phyloP scores from a whole-genome alignment of 2,113 vertebrate genomes.

The Corythornis cristatus region DNA sequence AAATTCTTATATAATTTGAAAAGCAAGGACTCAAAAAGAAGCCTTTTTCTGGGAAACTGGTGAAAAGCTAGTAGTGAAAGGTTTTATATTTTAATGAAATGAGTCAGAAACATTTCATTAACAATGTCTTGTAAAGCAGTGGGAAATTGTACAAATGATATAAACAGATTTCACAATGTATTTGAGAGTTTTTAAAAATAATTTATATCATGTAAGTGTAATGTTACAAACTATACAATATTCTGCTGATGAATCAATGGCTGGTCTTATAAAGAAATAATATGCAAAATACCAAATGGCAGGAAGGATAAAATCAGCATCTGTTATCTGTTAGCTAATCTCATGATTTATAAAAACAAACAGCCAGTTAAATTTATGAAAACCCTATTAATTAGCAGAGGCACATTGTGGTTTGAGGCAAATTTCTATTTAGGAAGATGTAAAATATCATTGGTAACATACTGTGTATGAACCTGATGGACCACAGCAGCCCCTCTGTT shows the following conservation, averaged over 20 bases:
- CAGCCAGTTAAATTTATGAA: background rate
- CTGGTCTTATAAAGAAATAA: background rate
- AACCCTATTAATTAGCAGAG: background rate
- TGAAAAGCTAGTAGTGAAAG: background rate
- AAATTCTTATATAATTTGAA: background rate
- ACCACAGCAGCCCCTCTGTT: background rate
- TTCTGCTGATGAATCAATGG: background rate
- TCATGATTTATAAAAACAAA: conserved; percentile 29
- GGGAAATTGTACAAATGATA: background rate
- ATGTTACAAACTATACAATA: background rate
- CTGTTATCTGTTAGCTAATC: conserved; percentile 22
- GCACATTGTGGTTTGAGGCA: background rate
- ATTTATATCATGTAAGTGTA: background rate
- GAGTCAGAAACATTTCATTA: background rate
- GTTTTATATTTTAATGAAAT: background rate
- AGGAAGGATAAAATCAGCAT: background rate
- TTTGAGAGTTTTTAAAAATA: background rate
- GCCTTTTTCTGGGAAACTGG: background rate
- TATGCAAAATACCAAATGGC: background rate
- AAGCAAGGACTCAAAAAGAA: background rate
- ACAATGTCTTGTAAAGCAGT: background rate
- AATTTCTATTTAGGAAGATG: background rate
- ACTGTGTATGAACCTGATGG: background rate
- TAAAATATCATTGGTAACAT: background rate
- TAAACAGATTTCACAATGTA: background rate